Percentiles rank a stretch among this genome's conserved stretches.
Evolutionary conservation across 2,888 invertebrate species (phyloP).

Genomic region (Microctonus hyperodae): DNA sequence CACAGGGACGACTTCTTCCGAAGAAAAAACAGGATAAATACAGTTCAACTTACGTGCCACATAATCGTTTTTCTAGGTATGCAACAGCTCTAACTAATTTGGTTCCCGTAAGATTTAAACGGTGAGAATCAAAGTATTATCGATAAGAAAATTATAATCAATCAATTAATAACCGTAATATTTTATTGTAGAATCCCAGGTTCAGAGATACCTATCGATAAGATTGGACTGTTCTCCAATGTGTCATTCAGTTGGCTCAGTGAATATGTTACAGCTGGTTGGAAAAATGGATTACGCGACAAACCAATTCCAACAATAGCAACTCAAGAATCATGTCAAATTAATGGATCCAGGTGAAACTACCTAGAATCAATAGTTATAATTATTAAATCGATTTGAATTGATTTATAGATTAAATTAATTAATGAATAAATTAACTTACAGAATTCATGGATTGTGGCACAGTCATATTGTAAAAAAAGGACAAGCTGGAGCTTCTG

Average conservation of each 20-base stretch:
- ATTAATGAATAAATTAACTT: slow-evolving; percentile 28
- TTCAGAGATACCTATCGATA: slow-evolving; percentile 56
- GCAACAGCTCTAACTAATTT: slow-evolving; percentile 51
- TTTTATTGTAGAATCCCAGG: slow-evolving; percentile 39
- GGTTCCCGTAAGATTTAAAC: slow-evolving; percentile 50
- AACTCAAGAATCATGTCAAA: slow-evolving; percentile 62
- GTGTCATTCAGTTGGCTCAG: slow-evolving; percentile 66
- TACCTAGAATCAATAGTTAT: not conserved
- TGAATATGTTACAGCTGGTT: slow-evolving; percentile 63
- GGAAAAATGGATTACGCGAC: slow-evolving; percentile 60
- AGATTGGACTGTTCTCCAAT: slow-evolving; percentile 64
- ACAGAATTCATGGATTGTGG: slow-evolving; percentile 64
- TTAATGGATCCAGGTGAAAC: slow-evolving; percentile 64
- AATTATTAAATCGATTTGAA: not conserved
- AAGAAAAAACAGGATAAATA: slow-evolving; percentile 39
- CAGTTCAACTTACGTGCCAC: slow-evolving; percentile 53
- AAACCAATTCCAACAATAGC: slow-evolving; percentile 61
- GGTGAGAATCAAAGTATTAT: slow-evolving; percentile 35
- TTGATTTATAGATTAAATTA: slow-evolving; percentile 5
- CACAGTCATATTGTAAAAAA: slow-evolving; percentile 61
- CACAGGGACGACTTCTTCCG: slow-evolving; percentile 36
- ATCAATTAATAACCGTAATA: not conserved
- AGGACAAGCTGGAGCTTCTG: slow-evolving; percentile 62
- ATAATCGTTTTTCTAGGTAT: slow-evolving; percentile 52
- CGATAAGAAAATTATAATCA: not conserved